A percentile compares a stretch with the other conserved stretches of the same genome.
phyloP scores from a whole-genome alignment of 2,113 vertebrate species.

The Paramormyrops kingsleyae region DNA sequence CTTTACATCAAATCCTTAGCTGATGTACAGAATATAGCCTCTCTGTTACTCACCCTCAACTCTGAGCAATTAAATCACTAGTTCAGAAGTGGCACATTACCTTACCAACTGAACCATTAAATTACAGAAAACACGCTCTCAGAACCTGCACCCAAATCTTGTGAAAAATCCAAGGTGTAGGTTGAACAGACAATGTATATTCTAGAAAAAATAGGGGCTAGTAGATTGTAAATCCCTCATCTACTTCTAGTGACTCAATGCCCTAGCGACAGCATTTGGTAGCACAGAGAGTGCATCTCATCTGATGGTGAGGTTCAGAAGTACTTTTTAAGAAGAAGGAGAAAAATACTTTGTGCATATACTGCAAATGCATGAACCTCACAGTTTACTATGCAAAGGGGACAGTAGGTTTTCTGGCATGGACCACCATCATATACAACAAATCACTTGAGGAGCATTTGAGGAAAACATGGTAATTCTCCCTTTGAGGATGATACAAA shows the following conservation, averaged over 20 bases:
- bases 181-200: background rate
- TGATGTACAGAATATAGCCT: background rate
- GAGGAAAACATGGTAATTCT: background rate
- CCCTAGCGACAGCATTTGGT: background rate
- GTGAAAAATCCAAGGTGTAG: background rate
- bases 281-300: background rate
- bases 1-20: background rate
- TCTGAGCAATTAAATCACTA: background rate
- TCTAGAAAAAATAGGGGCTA: background rate
- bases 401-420: background rate
- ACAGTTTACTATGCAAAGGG: background rate
- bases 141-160: background rate
- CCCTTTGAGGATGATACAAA: background rate
- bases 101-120: background rate
- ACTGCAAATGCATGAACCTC: background rate
- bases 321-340: background rate
- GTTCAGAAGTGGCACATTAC: background rate
- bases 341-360: background rate
- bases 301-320: background rate
- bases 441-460: background rate
- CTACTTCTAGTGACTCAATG: background rate
- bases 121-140: background rate
- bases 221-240: background rate
- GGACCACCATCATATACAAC: background rate
- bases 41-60: background rate